Conservation (phyloP, 2,888 invertebrate species). For the Carabus problematicus region DNA sequence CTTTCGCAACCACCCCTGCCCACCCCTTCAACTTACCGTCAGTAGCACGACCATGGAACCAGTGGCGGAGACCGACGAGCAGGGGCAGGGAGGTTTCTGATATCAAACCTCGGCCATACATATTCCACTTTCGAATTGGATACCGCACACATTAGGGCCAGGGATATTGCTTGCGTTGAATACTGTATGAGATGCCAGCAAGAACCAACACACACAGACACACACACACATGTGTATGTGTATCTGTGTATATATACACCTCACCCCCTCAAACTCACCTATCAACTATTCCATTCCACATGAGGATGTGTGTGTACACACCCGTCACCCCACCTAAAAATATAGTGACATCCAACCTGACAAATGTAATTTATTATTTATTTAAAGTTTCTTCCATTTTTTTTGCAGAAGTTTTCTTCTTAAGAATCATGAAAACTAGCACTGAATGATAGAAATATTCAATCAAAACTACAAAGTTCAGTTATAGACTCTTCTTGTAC, state of each 20-base stretch:
- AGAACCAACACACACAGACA: not conserved
- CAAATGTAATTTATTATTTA: conserved; percentile 10
- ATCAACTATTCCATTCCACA: no score
- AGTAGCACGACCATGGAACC: not conserved
- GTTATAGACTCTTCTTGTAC: no score
- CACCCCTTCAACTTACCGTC: not conserved
- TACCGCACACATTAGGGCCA: conserved; percentile 32
- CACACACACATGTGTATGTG: conserved; percentile 3
- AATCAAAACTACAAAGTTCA: no score
- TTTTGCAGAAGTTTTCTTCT: no score
- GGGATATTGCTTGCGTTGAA: conserved; percentile 34
- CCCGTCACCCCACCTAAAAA: no score
- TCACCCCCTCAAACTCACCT: not conserved
- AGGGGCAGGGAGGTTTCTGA: conserved; percentile 6
- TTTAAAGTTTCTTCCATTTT: not conserved
- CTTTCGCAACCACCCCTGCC: not conserved
- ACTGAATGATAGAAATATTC: no score
- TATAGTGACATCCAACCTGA: no score
- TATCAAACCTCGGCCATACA: conserved; percentile 34
- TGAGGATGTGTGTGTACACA: no score
- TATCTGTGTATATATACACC: not conserved
- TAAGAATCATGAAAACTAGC: no score
- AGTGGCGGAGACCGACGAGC: conserved; percentile 15
- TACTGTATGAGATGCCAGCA: conserved; percentile 23
- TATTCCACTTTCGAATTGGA: conserved; percentile 36